A percentile compares a stretch with the other conserved stretches of the same genome.
Conservation (phyloP, 2,797 vertebrate species). For the Oreochromis grahami region DNA sequence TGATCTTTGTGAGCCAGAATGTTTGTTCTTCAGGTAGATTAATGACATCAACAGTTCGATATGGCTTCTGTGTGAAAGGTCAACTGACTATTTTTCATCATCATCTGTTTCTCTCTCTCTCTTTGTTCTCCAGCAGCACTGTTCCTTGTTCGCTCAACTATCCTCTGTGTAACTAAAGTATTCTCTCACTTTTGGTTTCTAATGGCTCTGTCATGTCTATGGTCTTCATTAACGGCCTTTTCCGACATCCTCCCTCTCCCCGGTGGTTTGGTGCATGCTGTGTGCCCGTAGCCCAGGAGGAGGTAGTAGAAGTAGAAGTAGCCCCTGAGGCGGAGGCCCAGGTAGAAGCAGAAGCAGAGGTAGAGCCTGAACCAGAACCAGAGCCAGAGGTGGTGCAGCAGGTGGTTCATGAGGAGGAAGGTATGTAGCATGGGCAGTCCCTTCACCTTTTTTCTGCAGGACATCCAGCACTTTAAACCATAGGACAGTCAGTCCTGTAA, state of each 20-base stretch:
- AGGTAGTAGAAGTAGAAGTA: constrained; percentile 84
- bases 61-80: constrained; percentile 49
- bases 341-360: constrained; percentile 71
- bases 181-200: constrained; percentile 60
- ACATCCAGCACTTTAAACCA: constrained; percentile 4
- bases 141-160: constrained; percentile 39
- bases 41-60: constrained; percentile 8
- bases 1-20: neutral
- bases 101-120: constrained; percentile 52
- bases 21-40: neutral
- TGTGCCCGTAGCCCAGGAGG: constrained; percentile 81
- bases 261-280: constrained; percentile 75
- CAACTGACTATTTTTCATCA: constrained; percentile 34
- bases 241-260: constrained; percentile 42
- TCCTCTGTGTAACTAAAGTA: constrained; percentile 58
- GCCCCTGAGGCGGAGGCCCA: constrained; percentile 80
- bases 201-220: constrained; percentile 69
- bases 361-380: constrained; percentile 52
- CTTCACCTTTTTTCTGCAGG: constrained; percentile 59
- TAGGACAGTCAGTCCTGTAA: neutral
- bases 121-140: constrained; percentile 57
- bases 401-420: constrained; percentile 77
- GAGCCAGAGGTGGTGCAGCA: constrained; percentile 44
- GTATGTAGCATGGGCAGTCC: constrained; percentile 79
- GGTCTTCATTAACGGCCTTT: constrained; percentile 68